phyloP scores from a whole-genome alignment of 2,888 invertebrate species.

The Thelaira solivaga region DNA sequence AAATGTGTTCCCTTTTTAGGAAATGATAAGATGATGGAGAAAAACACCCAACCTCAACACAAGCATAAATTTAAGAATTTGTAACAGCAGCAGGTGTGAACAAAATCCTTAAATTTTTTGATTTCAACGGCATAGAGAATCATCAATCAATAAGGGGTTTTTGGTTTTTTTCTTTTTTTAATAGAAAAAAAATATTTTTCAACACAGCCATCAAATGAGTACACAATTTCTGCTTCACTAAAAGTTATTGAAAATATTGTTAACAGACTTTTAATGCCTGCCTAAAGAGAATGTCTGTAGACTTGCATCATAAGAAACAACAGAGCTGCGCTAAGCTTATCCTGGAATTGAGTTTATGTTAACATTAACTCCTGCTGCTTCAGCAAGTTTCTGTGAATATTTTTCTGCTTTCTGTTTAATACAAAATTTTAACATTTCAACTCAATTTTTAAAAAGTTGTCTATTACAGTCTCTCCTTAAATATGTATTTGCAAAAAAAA shows the following conservation, averaged over 20 bases:
- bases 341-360: too few relatives aligned
- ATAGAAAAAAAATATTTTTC: too few relatives aligned
- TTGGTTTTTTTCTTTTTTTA: background rate
- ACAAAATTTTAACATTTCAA: background rate
- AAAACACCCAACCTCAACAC: background rate
- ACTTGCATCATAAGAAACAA: too few relatives aligned
- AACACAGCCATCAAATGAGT: background rate
- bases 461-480: too few relatives aligned
- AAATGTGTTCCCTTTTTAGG: background rate
- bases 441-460: background rate
- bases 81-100: conserved; percentile 27
- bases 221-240: too few relatives aligned
- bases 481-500: too few relatives aligned
- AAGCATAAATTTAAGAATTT: background rate
- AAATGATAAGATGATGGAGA: too few relatives aligned
- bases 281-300: too few relatives aligned
- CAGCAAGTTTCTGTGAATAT: background rate
- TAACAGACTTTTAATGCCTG: too few relatives aligned
- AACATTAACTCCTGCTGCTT: background rate
- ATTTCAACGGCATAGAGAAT: background rate
- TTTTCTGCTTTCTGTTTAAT: background rate
- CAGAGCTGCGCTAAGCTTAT: too few relatives aligned
- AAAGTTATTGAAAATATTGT: too few relatives aligned
- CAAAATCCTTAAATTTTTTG: background rate
- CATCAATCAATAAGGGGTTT: conserved; percentile 16